Evolutionary conservation across 2,113 vertebrate genomes (phyloP).

Genomic region (Ammodytes marinus): DNA sequence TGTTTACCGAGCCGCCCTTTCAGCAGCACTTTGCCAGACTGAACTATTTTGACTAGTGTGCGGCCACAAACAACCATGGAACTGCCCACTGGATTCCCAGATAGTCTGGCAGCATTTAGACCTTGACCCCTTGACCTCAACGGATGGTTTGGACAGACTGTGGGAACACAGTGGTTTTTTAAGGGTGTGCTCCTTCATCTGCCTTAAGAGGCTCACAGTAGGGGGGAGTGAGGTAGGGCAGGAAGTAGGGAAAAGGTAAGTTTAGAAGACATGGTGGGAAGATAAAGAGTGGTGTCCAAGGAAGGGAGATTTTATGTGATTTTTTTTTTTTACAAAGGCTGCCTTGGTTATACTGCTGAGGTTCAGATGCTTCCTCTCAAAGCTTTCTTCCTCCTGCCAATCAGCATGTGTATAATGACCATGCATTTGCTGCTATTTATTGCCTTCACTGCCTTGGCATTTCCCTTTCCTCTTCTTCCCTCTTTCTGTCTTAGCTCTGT

Average conservation of each 20-base stretch:
- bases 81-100: conserved; percentile 66
- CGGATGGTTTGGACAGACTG: conserved; percentile 28
- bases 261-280: background rate
- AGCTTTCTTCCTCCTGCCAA: conserved; percentile 20
- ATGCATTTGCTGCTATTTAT: conserved; percentile 10
- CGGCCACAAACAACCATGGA: conserved; percentile 7
- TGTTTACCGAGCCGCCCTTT: conserved; percentile 46
- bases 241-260: background rate
- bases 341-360: conserved; percentile 4
- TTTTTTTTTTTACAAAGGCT: conserved; percentile 12
- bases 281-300: conserved; percentile 21
- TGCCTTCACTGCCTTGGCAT: background rate
- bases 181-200: conserved; percentile 27
- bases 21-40: conserved; percentile 30
- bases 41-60: conserved; percentile 40
- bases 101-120: conserved; percentile 60
- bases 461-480: background rate
- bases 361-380: conserved; percentile 16
- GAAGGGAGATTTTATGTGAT: conserved; percentile 22
- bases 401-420: conserved; percentile 34
- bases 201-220: conserved; percentile 8
- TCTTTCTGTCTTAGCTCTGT: background rate
- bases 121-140: conserved; percentile 48
- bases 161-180: conserved; percentile 59
- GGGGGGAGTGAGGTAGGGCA: background rate